A percentile compares a stretch with the other conserved stretches of the same genome.
Conservation (phyloP, 1,140 invertebrate genomes). For the Meloidogyne floridensis region DNA sequence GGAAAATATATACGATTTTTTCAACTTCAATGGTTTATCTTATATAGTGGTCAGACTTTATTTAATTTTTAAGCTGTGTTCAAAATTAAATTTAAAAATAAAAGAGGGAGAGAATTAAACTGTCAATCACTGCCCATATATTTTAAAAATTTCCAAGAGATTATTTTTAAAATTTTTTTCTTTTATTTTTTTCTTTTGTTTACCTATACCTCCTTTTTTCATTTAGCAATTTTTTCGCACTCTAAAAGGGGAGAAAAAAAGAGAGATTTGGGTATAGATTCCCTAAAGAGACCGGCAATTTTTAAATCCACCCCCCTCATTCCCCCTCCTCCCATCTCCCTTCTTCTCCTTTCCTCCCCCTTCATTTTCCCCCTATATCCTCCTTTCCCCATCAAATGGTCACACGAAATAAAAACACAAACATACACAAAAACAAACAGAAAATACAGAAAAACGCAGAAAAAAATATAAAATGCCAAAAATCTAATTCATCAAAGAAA, state of each 20-base stretch:
- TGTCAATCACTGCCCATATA: too few relatives aligned
- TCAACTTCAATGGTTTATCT: too few relatives aligned
- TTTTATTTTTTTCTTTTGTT: background rate
- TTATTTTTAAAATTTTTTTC: background rate
- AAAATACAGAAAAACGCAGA: background rate
- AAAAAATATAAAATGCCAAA: background rate
- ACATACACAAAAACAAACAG: background rate
- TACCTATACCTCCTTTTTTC: background rate
- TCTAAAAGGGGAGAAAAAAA: background rate
- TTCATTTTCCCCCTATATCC: background rate
- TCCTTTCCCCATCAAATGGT: background rate
- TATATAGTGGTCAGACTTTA: too few relatives aligned
- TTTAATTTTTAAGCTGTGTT: too few relatives aligned
- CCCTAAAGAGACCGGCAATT: background rate
- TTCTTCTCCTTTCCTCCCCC: background rate
- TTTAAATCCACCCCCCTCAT: background rate
- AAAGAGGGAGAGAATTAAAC: too few relatives aligned
- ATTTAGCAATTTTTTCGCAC: background rate
- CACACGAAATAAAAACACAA: background rate
- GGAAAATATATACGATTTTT: too few relatives aligned
- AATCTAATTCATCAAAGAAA: background rate
- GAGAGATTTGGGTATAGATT: background rate
- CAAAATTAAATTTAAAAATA: too few relatives aligned
- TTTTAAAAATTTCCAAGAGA: too few relatives aligned
- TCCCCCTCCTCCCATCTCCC: too few relatives aligned